Evolutionary conservation across 2,113 vertebrate genomes (phyloP), one percentile per base, ranked within the genome.

Genomic region (Otus sunia): DNA sequence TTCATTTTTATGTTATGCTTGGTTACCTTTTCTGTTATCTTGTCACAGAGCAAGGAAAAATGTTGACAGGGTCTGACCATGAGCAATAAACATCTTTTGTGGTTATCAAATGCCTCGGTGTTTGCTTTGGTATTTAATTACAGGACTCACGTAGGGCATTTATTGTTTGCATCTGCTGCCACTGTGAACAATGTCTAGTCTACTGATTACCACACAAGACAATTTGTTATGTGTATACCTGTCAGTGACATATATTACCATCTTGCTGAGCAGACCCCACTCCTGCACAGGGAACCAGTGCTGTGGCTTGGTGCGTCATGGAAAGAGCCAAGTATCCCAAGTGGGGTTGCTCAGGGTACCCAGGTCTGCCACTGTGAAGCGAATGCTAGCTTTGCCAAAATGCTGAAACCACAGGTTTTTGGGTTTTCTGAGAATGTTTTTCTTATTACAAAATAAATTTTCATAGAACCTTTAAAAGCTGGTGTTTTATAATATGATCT

Each of bases 111-210:
- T 27, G 49, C 39, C 52, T 79, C 63, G 0, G 41, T 50, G 83
- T 93, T 92, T 86, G 73, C 82, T 93, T 68, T 62, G 63, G 36
- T 88, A 52, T 93, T 95, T 93, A 93, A 97, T 96, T 96, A 95
- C 79, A 72, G 81, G 52, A 60, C 73, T 91, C 77, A 77, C 3
- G 2, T 50, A 92, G 90, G 80, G 83, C 92, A 87, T 95, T 95
- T 85, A 94, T 87, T 96, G 86, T 52, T 92, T 90, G 75, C 89
- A 96, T 92, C 90, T 94, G 88, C 88, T 92, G 83, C 76, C 0
- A 8, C 83, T 56, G 75, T 52, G 79, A 95, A 79, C 90, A 68
- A 68, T 20, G 59, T 63, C 88, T 87, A 34, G 53, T 60, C 36
- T 34, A 18, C 36, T 49, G 92, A 91, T 73, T 79, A 56, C 39